Percentiles rank a stretch among this genome's conserved stretches.
Conservation (phyloP, 2,113 vertebrate genomes). For the Isichthys henryi region DNA sequence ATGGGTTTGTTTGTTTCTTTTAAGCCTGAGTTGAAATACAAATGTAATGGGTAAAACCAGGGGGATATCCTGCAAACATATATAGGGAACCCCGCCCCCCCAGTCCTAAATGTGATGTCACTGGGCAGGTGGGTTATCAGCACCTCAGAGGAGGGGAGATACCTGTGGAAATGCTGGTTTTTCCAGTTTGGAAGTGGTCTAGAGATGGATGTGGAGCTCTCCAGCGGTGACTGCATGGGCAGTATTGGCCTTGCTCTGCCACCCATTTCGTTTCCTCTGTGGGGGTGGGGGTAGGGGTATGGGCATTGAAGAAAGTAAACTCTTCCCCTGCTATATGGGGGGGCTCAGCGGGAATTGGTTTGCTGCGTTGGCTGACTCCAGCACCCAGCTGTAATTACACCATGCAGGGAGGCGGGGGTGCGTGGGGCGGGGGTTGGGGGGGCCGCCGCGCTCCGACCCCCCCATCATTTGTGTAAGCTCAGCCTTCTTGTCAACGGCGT, state of each 20-base stretch:
- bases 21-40: neutral
- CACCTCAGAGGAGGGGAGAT: neutral
- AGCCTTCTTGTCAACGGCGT: constrained; percentile 69
- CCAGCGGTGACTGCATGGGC: neutral
- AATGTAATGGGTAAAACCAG: neutral
- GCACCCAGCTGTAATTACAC: constrained; percentile 82
- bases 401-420: constrained; percentile 67
- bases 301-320: constrained; percentile 56
- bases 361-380: constrained; percentile 75
- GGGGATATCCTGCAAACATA: neutral
- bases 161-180: neutral
- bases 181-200: neutral
- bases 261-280: neutral
- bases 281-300: neutral
- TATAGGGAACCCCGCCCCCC: neutral
- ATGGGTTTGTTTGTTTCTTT: neutral
- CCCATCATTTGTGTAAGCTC: constrained; percentile 74
- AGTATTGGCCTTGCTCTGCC: neutral
- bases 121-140: neutral
- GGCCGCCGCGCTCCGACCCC: constrained; percentile 56
- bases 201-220: neutral
- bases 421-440: constrained; percentile 64
- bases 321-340: constrained; percentile 39
- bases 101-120: neutral
- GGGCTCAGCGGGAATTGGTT: constrained; percentile 76